A percentile compares a stretch with the other conserved stretches of the same genome.
These are phyloP conservation scores for Apodemus agrarius DNA, from an alignment of 2,797 vertebrate genomes.

Conservation along the genomic window DNA sequence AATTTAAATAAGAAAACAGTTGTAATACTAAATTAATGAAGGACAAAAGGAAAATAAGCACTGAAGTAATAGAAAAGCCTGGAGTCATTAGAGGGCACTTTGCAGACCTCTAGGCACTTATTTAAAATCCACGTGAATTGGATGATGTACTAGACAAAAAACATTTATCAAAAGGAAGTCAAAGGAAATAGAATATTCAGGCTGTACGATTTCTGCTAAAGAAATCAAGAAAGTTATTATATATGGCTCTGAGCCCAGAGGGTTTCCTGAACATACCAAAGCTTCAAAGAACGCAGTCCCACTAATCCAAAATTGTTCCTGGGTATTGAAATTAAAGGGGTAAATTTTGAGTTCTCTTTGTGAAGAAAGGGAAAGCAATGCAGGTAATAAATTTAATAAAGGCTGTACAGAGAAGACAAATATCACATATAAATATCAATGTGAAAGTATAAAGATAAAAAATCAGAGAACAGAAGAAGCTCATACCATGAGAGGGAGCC, in stretches of 20 bases:
- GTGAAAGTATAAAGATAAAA: not conserved
- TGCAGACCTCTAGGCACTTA: not conserved
- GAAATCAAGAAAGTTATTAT: conserved; percentile 47
- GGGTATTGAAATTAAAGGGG: not conserved
- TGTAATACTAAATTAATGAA: not conserved
- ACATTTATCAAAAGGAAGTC: conserved; percentile 16
- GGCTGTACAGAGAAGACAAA: not conserved
- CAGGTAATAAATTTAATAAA: not conserved
- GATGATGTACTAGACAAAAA: not conserved
- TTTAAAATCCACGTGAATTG: not conserved
- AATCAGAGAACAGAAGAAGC: not conserved
- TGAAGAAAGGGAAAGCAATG: not conserved
- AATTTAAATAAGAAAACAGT: not conserved
- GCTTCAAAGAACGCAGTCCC: not conserved
- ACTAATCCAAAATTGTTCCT: not conserved
- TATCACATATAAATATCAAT: not conserved
- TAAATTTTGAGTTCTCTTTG: not conserved
- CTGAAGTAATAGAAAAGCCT: not conserved
- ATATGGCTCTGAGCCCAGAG: not conserved
- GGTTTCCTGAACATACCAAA: not conserved
- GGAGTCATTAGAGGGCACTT: not conserved
- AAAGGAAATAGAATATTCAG: not conserved
- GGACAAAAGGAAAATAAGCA: not conserved
- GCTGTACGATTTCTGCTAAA: not conserved
- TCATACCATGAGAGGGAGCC: no score